Base-by-base conservation (phyloP, 2,888 invertebrate genomes). In the Pyrrhosoma nymphula region DNA sequence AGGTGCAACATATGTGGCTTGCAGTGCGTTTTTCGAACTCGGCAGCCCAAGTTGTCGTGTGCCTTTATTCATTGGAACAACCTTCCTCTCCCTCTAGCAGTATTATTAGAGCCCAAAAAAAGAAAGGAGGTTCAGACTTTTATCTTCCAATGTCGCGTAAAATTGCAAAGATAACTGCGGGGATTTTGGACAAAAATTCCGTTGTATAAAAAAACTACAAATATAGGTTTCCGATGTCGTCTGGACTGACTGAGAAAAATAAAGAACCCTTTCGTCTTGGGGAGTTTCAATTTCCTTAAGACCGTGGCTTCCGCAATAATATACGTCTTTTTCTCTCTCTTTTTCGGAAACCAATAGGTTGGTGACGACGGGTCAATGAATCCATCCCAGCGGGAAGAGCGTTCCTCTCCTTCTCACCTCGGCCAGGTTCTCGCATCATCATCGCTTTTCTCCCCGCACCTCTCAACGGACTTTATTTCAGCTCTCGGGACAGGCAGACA, bases 231-330 rank as follows among this genome's bases (percentile, higher is more conserved):
- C 47, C 93, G 75, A 93, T 93, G 93, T 23, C 47, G 93, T 75
- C 69, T 93, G 91, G 91, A 63, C 39, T 60, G n/a, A 63, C 14
- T 30, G n/a, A 82, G n/a, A 35, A 69, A 69, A 69, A 26, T 3
- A 10, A 20, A 16, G 18, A 91, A 23, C 35, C 39, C 23, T 0
- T 56, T 91, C 39, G 23, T n/a, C 12, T 69, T 16, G 47, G 60
- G 47, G 69, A 93, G 30, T 93, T 93, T 93, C 93, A 93, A 93
- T 93, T 93, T 93, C 75, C 75, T 93, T 75, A 93, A 93, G 69
- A 93, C 93, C n/a, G 39, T 26, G 69, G 69, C 93, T 93, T 93
- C 93, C 75, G 93, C 69, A 47, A 55, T 93, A 55, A 93, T 75
- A 47, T 63, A 91, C 35, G 60, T 56, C 91, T 39, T 20, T 90